Evolutionary conservation across 2,888 invertebrate genomes (phyloP).

Genomic region (Synanthedon formicaeformis): DNA sequence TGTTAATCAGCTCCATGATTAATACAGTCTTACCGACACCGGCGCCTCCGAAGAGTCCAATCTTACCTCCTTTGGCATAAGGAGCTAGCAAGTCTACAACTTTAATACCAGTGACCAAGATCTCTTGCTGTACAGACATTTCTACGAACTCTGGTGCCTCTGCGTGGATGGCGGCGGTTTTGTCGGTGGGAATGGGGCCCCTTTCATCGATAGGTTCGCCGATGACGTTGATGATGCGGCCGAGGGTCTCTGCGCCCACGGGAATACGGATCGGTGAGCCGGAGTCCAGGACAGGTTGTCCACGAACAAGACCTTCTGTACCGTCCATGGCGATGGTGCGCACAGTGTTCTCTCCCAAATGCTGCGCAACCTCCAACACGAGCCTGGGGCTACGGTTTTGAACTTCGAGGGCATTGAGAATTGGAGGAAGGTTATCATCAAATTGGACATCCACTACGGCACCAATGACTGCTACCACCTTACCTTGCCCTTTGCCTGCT

Average conservation of each 20-base stretch:
- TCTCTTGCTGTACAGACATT: slow-evolving; percentile 92
- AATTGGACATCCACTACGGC: slow-evolving; percentile 99
- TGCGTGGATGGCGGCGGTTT: slow-evolving; percentile 85
- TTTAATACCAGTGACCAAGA: slow-evolving; percentile 93
- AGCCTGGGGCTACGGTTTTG: slow-evolving; percentile 82
- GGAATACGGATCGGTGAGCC: slow-evolving; percentile 93
- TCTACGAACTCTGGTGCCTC: slow-evolving; percentile 93
- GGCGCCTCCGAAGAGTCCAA: slow-evolving; percentile 93
- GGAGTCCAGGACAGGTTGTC: slow-evolving; percentile 83
- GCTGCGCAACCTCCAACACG: slow-evolving; percentile 91
- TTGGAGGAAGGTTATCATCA: slow-evolving; percentile 90
- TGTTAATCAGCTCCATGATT: slow-evolving; percentile 97
- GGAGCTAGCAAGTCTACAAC: slow-evolving; percentile 94
- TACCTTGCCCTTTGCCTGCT: slow-evolving; percentile 63
- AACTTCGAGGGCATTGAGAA: slow-evolving; percentile 95
- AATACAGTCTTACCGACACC: slow-evolving; percentile 97
- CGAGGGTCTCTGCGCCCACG: slow-evolving; percentile 90
- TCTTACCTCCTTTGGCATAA: slow-evolving; percentile 95
- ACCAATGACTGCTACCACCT: slow-evolving; percentile 95
- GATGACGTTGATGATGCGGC: slow-evolving; percentile 94
- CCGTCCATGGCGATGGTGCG: slow-evolving; percentile 95
- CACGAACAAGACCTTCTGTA: slow-evolving; percentile 92
- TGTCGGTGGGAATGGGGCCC: slow-evolving; percentile 85
- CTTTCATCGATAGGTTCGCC: slow-evolving; percentile 91
- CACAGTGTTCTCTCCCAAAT: slow-evolving; percentile 91